These are phyloP conservation scores for Syritta pipiens DNA, from an alignment of 2,888 invertebrate species.

Conservation along the genomic window DNA sequence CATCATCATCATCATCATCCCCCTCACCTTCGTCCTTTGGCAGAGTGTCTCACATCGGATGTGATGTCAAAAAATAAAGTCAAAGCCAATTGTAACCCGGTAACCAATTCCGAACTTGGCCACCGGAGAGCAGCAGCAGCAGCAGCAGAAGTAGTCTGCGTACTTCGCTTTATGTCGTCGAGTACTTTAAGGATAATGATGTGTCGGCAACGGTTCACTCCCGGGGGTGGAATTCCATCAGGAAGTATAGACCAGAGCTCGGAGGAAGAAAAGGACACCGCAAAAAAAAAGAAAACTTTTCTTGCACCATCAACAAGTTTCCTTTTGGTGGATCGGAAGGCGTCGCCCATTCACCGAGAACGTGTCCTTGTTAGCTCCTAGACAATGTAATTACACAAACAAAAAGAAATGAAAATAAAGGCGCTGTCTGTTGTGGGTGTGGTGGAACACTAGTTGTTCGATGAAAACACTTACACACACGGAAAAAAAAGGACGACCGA, in stretches of 20 bases:
- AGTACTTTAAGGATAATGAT: slow-evolving; percentile 63
- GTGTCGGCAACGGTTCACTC: slow-evolving; percentile 57
- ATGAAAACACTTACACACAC: too few species aligned
- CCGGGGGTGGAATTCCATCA: too few species aligned
- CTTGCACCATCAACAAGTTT: slow-evolving; percentile 54
- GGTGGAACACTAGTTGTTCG: too few species aligned
- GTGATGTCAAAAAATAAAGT: slow-evolving; percentile 47
- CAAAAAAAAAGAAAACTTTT: slow-evolving; percentile 22
- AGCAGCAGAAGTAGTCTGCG: background rate
- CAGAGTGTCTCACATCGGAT: too few species aligned
- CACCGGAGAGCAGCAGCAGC: background rate
- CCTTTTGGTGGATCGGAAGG: background rate
- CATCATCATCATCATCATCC: too few species aligned
- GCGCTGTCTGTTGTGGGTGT: too few species aligned
- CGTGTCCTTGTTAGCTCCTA: slow-evolving; percentile 19
- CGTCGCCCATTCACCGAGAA: background rate
- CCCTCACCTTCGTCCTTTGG: too few species aligned
- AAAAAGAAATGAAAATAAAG: too few species aligned
- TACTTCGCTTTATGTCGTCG: slow-evolving; percentile 25
- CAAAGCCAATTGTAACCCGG: slow-evolving; percentile 48
- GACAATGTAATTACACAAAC: slow-evolving; percentile 28
- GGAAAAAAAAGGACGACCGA: too few species aligned
- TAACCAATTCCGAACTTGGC: slow-evolving; percentile 61
- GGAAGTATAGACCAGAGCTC: too few species aligned
- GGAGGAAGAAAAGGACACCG: slow-evolving; percentile 10